Conservation (phyloP, 1,140 invertebrate genomes). For the Bombus confusus region DNA sequence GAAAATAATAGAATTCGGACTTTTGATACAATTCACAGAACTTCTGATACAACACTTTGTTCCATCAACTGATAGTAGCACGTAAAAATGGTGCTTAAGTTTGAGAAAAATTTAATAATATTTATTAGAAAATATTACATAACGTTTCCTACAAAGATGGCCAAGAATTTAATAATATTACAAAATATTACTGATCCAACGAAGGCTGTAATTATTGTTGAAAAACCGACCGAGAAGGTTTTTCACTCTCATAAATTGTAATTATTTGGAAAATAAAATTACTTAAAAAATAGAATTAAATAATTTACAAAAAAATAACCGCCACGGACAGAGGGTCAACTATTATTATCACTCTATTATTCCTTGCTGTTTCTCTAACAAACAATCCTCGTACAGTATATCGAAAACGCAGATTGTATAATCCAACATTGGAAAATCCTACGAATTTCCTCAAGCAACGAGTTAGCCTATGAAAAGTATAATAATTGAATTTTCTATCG, state of each 20-base stretch:
- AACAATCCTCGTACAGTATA: neutral
- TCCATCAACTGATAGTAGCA: neutral
- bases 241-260: no score
- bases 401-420: no score
- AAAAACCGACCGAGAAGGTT: neutral
- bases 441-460: neutral
- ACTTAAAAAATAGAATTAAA: neutral
- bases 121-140: neutral
- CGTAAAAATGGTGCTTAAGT: neutral
- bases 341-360: neutral
- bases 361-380: neutral
- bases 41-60: neutral
- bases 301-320: neutral
- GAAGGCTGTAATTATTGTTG: neutral
- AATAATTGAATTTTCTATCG: neutral
- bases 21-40: neutral
- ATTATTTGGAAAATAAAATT: neutral
- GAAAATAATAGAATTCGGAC: neutral
- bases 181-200: neutral
- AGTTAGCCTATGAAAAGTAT: neutral
- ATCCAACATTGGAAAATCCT: neutral
- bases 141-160: neutral
- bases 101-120: neutral
- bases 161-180: neutral
- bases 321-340: neutral